Evolutionary conservation across 2,888 invertebrate genomes (phyloP), one percentile per base, ranked within the genome.

Genomic region (Spodoptera picta): DNA sequence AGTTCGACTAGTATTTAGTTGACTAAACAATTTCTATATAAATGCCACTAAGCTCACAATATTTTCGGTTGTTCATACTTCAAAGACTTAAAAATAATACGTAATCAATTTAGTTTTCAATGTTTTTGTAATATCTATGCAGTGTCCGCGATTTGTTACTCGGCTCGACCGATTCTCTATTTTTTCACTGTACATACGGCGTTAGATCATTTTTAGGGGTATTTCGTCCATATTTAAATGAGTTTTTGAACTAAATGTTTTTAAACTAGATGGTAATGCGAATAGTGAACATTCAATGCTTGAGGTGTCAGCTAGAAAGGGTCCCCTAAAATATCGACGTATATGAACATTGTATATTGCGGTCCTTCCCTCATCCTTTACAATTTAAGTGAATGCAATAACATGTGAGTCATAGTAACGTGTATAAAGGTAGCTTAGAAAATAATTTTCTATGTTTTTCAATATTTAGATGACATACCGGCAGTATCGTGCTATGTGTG

Each of bases 401-500:
- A 92, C 86, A 87, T 84, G 91, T 92, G 92, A 93, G 86, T 92
- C 91, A 89, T 60, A 88, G 82, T 88, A 84, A 86, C 85, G 84
- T 91, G 90, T 93, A 92, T 87, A 92, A 92, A 90, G 73, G 85
- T 93, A 93, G 92, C 79, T 83, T 90, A 91, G 89, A 91, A 87
- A 83, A 91, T 91, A 80, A 92, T 90, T 91, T 92, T 92, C 90
- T 91, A 90, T 92, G 88, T 91, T 92, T 92, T 91, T 92, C 91
- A 89, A 92, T 92, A 91, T 90, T 90, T 93, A 92, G 92, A 91
- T 90, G 82, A 87, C 88, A 87, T 91, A 92, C 90, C 92, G 92
- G 91, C 92, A 90, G 87, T 89, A 86, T 89, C 86, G 85, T 81
- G 65, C 57, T 69, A 57, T 57, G 49, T 60, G 59, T 50, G 70